Evolutionary conservation across 2,113 vertebrate genomes (phyloP).

Genomic region (Apteryx mantelli): DNA sequence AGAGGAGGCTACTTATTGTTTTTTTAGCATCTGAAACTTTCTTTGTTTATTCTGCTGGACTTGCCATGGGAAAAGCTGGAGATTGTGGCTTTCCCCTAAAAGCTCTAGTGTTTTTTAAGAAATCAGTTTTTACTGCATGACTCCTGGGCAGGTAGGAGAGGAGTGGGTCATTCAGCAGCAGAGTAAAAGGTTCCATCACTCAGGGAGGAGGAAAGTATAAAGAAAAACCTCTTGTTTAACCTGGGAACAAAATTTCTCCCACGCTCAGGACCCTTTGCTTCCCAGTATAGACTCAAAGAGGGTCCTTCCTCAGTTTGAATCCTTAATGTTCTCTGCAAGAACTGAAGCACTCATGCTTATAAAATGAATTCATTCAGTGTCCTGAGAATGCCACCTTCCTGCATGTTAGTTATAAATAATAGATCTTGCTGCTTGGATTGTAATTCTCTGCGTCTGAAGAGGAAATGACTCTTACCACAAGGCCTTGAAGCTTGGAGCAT

Average conservation of each 20-base stretch:
- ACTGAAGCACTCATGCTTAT: fast-evolving
- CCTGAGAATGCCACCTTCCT: fast-evolving
- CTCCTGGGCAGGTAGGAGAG: fast-evolving
- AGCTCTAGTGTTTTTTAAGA: background rate
- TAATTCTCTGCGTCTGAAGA: background rate
- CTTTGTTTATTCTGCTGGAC: background rate
- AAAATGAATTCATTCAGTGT: fast-evolving
- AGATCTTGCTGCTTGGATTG: background rate
- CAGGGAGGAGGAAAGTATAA: background rate
- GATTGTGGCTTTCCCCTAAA: fast-evolving
- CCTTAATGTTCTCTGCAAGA: background rate
- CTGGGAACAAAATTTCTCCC: background rate
- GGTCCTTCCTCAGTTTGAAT: background rate
- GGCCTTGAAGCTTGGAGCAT: background rate
- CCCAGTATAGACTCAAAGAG: fast-evolving
- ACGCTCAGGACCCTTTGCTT: fast-evolving
- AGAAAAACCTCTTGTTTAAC: background rate
- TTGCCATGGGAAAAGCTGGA: background rate
- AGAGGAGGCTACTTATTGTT: fast-evolving
- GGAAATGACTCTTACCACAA: background rate
- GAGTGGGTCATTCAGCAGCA: fast-evolving
- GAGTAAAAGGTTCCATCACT: background rate
- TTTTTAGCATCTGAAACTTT: fast-evolving
- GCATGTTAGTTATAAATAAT: fast-evolving
- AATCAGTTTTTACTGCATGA: fast-evolving